Evolutionary conservation across 30 jellyfish, hydroid and myxozoan species (phyloP).

Genomic region (Aurelia aurita complex sp. Pacific): DNA sequence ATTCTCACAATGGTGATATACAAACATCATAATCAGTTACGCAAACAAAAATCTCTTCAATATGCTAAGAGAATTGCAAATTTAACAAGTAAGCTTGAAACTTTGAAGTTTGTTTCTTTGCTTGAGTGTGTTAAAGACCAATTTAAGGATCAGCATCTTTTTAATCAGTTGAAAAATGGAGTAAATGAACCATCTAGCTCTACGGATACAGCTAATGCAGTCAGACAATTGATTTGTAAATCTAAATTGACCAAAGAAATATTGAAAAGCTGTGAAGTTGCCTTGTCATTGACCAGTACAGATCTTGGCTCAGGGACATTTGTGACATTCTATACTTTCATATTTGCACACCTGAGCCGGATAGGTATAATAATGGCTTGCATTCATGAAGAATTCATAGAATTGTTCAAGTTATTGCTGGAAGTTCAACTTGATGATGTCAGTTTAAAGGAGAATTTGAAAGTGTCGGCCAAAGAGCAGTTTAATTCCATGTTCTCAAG

Average conservation of each 20-base stretch:
- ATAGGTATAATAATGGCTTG: too few relatives aligned
- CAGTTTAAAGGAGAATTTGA: too few relatives aligned
- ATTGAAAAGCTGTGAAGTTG: constrained; percentile 7
- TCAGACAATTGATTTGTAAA: background rate
- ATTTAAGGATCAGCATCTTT: too few relatives aligned
- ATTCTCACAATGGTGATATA: constrained; percentile 13
- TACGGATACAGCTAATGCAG: background rate
- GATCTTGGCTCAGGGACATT: constrained; percentile 15
- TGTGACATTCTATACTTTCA: constrained; percentile 3
- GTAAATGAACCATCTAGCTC: too few relatives aligned
- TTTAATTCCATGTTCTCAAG: too few relatives aligned
- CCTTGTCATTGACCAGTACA: background rate
- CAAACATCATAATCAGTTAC: constrained; percentile 37
- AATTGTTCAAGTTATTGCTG: too few relatives aligned
- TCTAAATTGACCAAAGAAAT: background rate
- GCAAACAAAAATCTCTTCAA: constrained; percentile 29
- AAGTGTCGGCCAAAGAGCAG: too few relatives aligned
- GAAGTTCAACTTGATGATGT: too few relatives aligned
- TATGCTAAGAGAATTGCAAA: constrained; percentile 24
- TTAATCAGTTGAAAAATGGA: background rate
- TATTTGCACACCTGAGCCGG: constrained; percentile 12
- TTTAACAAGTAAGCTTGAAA: too few relatives aligned
- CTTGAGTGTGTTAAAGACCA: too few relatives aligned
- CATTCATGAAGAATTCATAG: too few relatives aligned
- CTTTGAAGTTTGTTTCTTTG: too few relatives aligned